Percentiles rank a stretch among this genome's conserved stretches.
Conservation (phyloP, 2,113 vertebrate species). For the Archocentrus centrarchus region DNA sequence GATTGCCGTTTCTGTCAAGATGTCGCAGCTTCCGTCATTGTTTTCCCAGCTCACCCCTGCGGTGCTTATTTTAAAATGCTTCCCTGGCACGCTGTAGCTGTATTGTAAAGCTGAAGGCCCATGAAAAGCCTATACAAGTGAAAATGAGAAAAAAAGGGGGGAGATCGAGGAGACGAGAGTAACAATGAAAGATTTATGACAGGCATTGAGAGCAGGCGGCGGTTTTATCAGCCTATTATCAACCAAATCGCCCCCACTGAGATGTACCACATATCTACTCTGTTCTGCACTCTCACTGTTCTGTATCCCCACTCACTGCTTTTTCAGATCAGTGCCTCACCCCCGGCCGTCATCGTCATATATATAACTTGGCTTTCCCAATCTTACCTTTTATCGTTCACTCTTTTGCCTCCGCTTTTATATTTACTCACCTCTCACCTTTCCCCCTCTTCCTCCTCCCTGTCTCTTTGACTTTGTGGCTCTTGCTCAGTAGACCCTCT, state of each 20-base stretch:
- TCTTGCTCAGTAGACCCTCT: slow-evolving; percentile 20
- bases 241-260: slow-evolving; percentile 70
- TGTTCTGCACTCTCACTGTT: slow-evolving; percentile 37
- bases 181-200: slow-evolving; percentile 80
- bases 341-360: not conserved
- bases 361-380: slow-evolving; percentile 19
- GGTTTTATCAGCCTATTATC: slow-evolving; percentile 78
- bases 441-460: not conserved
- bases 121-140: slow-evolving; percentile 36
- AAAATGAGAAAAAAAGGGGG: slow-evolving; percentile 18
- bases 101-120: slow-evolving; percentile 39
- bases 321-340: slow-evolving; percentile 53
- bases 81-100: slow-evolving; percentile 24
- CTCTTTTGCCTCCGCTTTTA: slow-evolving; percentile 30
- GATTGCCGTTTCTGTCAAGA: slow-evolving; percentile 6
- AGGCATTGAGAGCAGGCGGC: slow-evolving; percentile 59
- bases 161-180: slow-evolving; percentile 48
- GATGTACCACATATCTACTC: slow-evolving; percentile 55
- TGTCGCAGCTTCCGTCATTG: slow-evolving; percentile 20
- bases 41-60: slow-evolving; percentile 16
- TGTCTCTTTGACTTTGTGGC: slow-evolving; percentile 43
- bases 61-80: slow-evolving; percentile 53
- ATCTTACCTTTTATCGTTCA: slow-evolving; percentile 18
- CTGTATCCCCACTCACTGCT: slow-evolving; percentile 24
- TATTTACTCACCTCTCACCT: slow-evolving; percentile 45